Evolutionary conservation across 2,888 invertebrate species (phyloP).

Genomic region (Orchesellides sinensis): DNA sequence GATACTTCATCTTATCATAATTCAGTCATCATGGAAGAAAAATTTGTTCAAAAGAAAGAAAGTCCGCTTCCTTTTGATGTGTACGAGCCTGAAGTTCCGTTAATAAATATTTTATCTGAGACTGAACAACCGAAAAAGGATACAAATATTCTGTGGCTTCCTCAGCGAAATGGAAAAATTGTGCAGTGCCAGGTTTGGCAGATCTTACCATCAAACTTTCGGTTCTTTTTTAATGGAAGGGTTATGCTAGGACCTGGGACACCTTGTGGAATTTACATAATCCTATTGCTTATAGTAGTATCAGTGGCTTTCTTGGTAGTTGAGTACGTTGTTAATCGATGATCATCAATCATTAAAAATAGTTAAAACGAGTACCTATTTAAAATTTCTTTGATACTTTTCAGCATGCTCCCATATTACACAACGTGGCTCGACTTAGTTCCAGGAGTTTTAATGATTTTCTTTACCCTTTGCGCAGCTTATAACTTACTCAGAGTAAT

Average conservation of each 20-base stretch:
- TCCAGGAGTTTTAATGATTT: not conserved
- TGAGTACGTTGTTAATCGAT: not conserved
- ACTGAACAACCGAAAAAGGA: too few relatives aligned
- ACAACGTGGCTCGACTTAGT: not conserved
- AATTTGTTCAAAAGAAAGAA: too few relatives aligned
- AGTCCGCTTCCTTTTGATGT: too few relatives aligned
- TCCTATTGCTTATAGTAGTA: not conserved
- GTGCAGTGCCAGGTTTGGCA: not conserved
- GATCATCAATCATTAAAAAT: too few relatives aligned
- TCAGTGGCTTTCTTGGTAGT: not conserved
- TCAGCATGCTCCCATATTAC: not conserved
- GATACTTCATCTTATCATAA: too few relatives aligned
- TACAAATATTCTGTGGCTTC: slow-evolving; percentile 15
- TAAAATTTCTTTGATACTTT: not conserved
- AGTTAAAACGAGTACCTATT: too few relatives aligned
- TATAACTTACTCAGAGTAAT: not conserved
- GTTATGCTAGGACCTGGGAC: slow-evolving; percentile 24
- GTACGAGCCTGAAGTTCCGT: too few relatives aligned
- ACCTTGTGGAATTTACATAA: slow-evolving; percentile 7
- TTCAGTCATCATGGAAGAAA: too few relatives aligned
- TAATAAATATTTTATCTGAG: too few relatives aligned
- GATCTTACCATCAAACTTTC: slow-evolving; percentile 24
- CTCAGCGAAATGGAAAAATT: not conserved
- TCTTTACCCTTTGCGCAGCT: not conserved
- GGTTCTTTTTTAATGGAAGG: slow-evolving; percentile 25